Conservation (phyloP, 2,797 vertebrate species). For the Malacoctenus gilli region DNA sequence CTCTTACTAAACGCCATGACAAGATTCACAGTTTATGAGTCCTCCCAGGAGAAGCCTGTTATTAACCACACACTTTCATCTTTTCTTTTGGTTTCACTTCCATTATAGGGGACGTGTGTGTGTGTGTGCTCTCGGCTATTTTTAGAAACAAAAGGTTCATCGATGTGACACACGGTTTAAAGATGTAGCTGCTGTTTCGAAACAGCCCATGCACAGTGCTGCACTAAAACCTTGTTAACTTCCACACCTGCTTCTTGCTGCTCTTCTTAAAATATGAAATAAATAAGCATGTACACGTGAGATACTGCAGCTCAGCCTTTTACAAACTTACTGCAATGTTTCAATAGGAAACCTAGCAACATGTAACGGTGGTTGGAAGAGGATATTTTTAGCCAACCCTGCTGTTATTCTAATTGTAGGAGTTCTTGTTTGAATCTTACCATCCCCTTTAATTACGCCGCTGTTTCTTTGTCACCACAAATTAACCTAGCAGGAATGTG, state of each 20-base stretch:
- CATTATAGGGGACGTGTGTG: background rate
- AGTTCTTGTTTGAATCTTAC: conserved; percentile 65
- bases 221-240: conserved; percentile 5
- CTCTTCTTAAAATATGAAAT: background rate
- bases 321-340: conserved; percentile 53
- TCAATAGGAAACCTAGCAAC: conserved; percentile 66
- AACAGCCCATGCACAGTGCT: too few relatives aligned
- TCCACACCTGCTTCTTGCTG: background rate
- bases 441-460: conserved; percentile 70
- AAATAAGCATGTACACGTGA: conserved; percentile 7
- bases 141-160: conserved; percentile 25
- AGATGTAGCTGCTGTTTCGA: background rate
- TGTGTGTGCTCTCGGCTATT: background rate
- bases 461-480: conserved; percentile 54
- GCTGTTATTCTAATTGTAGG: conserved; percentile 75
- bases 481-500: conserved; percentile 44
- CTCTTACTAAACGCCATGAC: conserved; percentile 4
- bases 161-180: conserved; percentile 11
- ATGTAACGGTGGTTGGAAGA: conserved; percentile 43
- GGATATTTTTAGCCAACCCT: conserved; percentile 72
- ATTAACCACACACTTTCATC: background rate
- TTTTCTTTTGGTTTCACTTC: background rate
- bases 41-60: background rate
- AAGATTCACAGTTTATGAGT: background rate
- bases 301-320: conserved; percentile 24